Percentiles rank a stretch among this genome's conserved stretches.
phyloP scores from a whole-genome alignment of 2,113 vertebrate species.

The Equus przewalskii region DNA sequence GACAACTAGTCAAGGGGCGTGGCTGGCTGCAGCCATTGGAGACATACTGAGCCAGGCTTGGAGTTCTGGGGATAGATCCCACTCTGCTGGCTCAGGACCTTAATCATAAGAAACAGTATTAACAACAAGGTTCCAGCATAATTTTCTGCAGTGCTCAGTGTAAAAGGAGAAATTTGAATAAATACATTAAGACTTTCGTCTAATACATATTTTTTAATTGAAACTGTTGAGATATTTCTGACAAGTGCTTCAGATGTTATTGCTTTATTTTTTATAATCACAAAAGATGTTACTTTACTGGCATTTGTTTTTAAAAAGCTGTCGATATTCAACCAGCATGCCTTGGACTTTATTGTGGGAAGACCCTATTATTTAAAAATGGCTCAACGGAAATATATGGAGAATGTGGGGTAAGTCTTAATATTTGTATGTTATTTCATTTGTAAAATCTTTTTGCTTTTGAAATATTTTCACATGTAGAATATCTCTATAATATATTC shows the following conservation, averaged over 20 bases:
- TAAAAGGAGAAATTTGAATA: slow-evolving; percentile 17
- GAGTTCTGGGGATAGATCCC: background rate
- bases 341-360: slow-evolving; percentile 95
- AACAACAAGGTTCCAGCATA: background rate
- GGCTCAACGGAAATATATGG: slow-evolving; percentile 89
- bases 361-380: slow-evolving; percentile 86
- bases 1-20: background rate
- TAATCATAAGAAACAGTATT: background rate
- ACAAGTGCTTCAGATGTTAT: slow-evolving; percentile 44
- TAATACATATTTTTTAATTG: background rate
- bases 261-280: slow-evolving; percentile 66
- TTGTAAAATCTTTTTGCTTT: slow-evolving; percentile 45
- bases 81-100: background rate
- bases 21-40: background rate
- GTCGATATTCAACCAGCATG: slow-evolving; percentile 93
- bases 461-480: slow-evolving; percentile 46
- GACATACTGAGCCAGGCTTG: background rate
- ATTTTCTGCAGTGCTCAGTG: background rate
- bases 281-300: slow-evolving; percentile 79
- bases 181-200: background rate
- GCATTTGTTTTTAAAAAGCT: slow-evolving; percentile 87
- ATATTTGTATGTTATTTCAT: slow-evolving; percentile 45
- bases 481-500: slow-evolving; percentile 1
- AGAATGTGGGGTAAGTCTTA: slow-evolving; percentile 94
- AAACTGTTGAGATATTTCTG: slow-evolving; percentile 46